Conservation (phyloP, 2,797 vertebrate species). For the Anabas testudineus region DNA sequence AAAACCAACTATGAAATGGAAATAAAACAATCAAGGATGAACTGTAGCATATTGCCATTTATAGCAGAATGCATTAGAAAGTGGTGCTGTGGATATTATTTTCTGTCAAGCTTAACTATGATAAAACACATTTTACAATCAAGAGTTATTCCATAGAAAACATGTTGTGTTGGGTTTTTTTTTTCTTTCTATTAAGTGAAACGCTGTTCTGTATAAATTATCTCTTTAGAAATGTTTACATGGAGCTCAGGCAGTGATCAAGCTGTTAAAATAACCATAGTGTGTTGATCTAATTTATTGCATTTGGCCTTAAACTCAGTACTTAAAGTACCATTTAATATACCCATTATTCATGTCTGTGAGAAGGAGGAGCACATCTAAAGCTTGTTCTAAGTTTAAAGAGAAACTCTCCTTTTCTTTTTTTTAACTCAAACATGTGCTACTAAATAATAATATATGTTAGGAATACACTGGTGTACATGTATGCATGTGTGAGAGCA, state of each 20-base stretch:
- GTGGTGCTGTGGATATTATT: not conserved
- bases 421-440: constrained; percentile 52
- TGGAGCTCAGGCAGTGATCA: constrained; percentile 18
- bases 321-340: constrained; percentile 41
- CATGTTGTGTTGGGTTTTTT: constrained; percentile 18
- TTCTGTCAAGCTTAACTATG: constrained; percentile 2
- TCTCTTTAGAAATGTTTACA: constrained; percentile 36
- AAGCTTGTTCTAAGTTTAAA: constrained; percentile 18
- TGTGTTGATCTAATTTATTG: constrained; percentile 42
- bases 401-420: constrained; percentile 7
- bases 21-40: not conserved
- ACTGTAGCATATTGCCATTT: not conserved
- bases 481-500: constrained; percentile 51
- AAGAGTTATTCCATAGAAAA: not conserved
- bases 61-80: not conserved
- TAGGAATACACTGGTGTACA: constrained; percentile 37
- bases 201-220: constrained; percentile 3
- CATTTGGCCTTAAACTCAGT: constrained; percentile 18
- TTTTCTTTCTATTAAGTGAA: constrained; percentile 15
- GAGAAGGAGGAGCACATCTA: constrained; percentile 27
- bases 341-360: constrained; percentile 26
- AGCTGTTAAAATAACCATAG: constrained; percentile 26
- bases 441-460: constrained; percentile 55
- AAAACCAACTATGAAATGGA: not conserved
- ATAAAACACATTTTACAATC: not conserved